Conservation (phyloP, 2,113 vertebrate species). For the Saguinus midas region DNA sequence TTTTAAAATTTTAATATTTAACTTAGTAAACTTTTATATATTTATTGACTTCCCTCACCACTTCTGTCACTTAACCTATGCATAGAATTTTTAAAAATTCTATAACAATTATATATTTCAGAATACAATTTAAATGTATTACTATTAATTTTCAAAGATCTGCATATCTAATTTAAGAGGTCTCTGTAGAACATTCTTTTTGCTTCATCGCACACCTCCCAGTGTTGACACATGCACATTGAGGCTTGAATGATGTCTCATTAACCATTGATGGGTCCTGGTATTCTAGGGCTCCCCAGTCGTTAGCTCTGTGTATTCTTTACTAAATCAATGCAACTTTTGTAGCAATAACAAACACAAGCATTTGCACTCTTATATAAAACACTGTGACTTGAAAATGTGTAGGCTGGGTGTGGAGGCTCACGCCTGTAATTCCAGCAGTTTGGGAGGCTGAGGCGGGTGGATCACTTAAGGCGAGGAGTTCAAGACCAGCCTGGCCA, state of each 20-base stretch:
- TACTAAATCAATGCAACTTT: constrained; percentile 21
- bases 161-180: neutral
- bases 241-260: neutral
- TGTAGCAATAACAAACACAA: constrained; percentile 16
- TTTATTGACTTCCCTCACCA: no score
- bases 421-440: no score
- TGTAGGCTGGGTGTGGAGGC: no score
- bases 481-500: no score
- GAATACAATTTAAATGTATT: neutral
- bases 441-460: no score
- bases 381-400: neutral
- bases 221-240: neutral
- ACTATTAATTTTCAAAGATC: neutral
- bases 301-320: constrained; percentile 4
- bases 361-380: neutral
- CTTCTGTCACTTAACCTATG: no score
- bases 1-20: neutral
- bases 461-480: no score
- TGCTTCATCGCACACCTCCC: neutral
- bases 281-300: neutral
- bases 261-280: constrained; percentile 45
- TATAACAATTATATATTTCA: neutral
- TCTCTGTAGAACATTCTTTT: neutral
- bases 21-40: no score
- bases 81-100: neutral